Conservation (phyloP, 2,113 vertebrate genomes). For the Hydrochoerus hydrochaeris region DNA sequence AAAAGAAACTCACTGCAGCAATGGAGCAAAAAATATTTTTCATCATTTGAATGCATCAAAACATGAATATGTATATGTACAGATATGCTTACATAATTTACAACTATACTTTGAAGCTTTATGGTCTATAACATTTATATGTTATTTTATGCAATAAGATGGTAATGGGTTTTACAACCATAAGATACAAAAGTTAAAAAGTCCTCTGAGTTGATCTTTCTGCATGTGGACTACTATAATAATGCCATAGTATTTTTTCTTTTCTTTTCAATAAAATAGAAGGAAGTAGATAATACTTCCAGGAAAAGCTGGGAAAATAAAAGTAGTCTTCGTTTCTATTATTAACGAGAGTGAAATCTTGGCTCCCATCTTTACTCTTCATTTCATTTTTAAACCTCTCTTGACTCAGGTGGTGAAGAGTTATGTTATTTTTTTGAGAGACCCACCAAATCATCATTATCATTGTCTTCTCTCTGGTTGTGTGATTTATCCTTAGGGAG, state of each 20-base stretch:
- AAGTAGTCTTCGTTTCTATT: not conserved
- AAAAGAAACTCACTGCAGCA: constrained; percentile 67
- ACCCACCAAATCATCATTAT: not conserved
- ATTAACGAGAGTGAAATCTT: not conserved
- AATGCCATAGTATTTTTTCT: not conserved
- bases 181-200: constrained; percentile 74
- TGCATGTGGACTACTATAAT: not conserved
- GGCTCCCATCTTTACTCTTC: not conserved
- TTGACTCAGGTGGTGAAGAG: not conserved
- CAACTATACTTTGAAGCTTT: constrained; percentile 36
- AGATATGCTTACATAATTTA: constrained; percentile 43
- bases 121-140: constrained; percentile 75
- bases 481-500: not conserved
- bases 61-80: constrained; percentile 79
- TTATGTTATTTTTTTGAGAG: not conserved
- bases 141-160: constrained; percentile 77
- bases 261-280: not conserved
- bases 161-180: constrained; percentile 76
- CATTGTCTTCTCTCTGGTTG: not conserved
- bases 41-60: constrained; percentile 70
- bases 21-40: constrained; percentile 66
- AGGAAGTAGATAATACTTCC: not conserved
- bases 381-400: not conserved
- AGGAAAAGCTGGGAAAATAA: constrained; percentile 36
- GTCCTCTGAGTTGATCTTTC: constrained; percentile 53